Base-by-base conservation (phyloP, 2,113 vertebrate species). In the Fulica atra region DNA sequence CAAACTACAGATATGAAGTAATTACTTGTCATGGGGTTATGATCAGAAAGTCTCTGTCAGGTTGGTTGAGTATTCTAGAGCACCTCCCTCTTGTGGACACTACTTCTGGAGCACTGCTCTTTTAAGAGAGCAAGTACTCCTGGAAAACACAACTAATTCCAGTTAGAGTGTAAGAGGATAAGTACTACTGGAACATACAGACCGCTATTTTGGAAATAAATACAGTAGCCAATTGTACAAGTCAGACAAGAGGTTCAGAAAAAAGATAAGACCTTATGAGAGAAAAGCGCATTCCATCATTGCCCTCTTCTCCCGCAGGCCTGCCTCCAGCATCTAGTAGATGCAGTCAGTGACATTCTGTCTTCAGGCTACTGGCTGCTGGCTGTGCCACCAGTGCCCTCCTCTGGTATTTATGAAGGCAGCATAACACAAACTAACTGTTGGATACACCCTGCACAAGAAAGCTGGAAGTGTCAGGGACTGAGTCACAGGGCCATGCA, bases 371-470 rank as follows among this genome's bases (percentile, higher is more conserved):
- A 33, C 42, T 42, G 82, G 31, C 65, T 56, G 35, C 64, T 88
- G 72, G 29, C 82, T 96, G 69, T 78, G 80, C 69, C 65, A 86
- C 92, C 95, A 96, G 93, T 94, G 95, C 95, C 95, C 95, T 95
- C 95, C 93, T 88, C 93, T 94, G 92, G 96, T 92, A 81, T 81
- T 92, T 64, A 31, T 48, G 56, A 86, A 86, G 56, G 69, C n/a
- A 84, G 80, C 72, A 51, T 78, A 71, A 29, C n/a, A 81, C 42
- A 81, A 77, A 78, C 7, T 66, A 66, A 1, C 19, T 74, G 16
- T 25, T 38, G 26, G 57, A 73, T 56, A 63, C 10, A 33, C n/a
- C 16, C 38, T 57, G 33, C 1, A 3, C 56, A 69, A 23, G 48
- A 84, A 59, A 56, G 60, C 48, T 81, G 48, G 9, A 71, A 80